Base-by-base conservation (phyloP, 2,113 vertebrate species). In the Podarcis cretensis region DNA sequence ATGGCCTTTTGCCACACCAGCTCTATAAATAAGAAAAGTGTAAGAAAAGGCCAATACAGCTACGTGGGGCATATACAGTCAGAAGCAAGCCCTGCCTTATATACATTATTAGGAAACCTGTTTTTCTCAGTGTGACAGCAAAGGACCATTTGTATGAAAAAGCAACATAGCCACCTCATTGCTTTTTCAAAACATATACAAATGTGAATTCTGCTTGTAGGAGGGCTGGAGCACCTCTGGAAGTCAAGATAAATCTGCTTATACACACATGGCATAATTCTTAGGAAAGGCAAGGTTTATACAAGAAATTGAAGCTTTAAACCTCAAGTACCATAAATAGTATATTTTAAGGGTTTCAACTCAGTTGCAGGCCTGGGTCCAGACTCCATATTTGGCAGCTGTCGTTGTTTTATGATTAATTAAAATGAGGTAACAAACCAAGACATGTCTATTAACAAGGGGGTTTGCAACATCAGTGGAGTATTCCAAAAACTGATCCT, bases 381-480 rank as follows among this genome's bases (percentile, higher is more conserved):
- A 96, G 93, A 92, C 84, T 75, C 87, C 25, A 93, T 95, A 94
- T 96, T 96, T 96, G 95, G 95, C 95, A 96, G 95, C 94, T 96
- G 94, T 93, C 95, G 89, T 95, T 95, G 93, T 96, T 95, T 95
- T 94, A 95, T 96, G 95, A 96, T 96, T 95, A 95, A 96, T 96
- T 96, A 95, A 96, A 96, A 93, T 96, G 95, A 96, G 94, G 95
- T 96, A 96, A 96, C 95, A 96, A 95, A 96, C 83, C 85, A 92
- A 96, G 95, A 96, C 94, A 94, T 94, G 95, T 96, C 95, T 96
- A 94, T 95, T 96, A 96, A 94, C 90, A 89, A 95, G 95, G 87
- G 93, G 94, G 95, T 96, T 96, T 96, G 95, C 93, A 96, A 94
- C 92, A 87, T 96, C 94, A 95, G 95, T 87, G 88, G 93, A 96